phyloP scores from a whole-genome alignment of 1,140 invertebrate species.

The Metaphire vulgaris region DNA sequence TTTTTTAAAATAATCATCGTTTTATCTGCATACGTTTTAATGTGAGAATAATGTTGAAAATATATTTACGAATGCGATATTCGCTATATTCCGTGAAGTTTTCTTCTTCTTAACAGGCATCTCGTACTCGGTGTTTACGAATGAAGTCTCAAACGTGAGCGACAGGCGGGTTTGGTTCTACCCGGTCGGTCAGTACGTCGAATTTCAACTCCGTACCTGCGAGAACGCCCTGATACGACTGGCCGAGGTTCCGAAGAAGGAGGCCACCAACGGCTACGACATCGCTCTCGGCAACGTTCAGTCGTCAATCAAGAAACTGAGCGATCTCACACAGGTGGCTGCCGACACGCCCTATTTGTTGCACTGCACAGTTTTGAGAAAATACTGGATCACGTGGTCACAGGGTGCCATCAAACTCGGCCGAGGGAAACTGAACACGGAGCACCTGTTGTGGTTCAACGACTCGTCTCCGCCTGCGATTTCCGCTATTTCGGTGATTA shows the following conservation, averaged over 20 bases:
- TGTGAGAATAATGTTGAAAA: too few species aligned
- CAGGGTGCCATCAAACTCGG: neutral
- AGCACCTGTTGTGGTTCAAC: neutral
- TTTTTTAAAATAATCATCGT: too few species aligned
- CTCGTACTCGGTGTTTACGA: neutral
- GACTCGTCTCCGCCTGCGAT: neutral
- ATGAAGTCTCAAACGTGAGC: neutral
- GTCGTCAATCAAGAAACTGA: neutral
- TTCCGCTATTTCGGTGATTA: neutral
- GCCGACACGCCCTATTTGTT: neutral
- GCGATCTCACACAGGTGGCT: neutral
- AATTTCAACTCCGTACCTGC: neutral
- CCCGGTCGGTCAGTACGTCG: neutral
- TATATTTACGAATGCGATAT: too few species aligned
- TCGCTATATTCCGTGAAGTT: too few species aligned
- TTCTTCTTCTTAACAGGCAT: neutral
- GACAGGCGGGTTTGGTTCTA: neutral
- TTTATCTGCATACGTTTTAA: too few species aligned
- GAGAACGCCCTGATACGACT: neutral
- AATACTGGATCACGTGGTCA: conserved; percentile 5
- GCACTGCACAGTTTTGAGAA: neutral
- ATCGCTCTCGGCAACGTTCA: neutral
- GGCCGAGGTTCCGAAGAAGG: neutral
- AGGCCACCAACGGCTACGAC: neutral
- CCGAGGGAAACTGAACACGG: neutral